Base-by-base conservation (phyloP, 1,140 invertebrate species). In the Lasioglossum albipes region DNA sequence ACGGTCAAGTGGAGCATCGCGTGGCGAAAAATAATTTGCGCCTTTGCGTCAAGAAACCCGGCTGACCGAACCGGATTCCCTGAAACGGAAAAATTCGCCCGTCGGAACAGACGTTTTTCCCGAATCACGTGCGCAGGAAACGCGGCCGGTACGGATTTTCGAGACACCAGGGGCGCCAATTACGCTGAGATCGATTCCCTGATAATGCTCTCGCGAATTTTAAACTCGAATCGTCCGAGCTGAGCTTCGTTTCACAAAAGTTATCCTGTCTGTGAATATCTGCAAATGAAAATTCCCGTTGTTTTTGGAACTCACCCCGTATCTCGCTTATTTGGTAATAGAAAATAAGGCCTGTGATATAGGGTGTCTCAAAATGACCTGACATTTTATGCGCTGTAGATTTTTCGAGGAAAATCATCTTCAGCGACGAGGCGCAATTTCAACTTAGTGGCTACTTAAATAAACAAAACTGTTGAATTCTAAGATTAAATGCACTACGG, bases 11-110 rank as follows among this genome's bases (percentile, higher is more conserved):
- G 57, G 75, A 65, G 77, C 84, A 77, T 87, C 85, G 81, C 84
- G 85, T 83, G 76, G 82, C 75, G 77, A 66, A 75, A 89, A 83
- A 88, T 83, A 87, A 84, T 88, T 86, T 71, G 67, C 76, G 57
- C 77, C 61, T 81, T 84, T 83, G 66, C 72, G 84, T 71, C 65
- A 62, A 80, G 52, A 76, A 54, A 13, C 27, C 13, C 69, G 7
- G 61, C 49, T 18, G 13, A 42, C 61, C 69, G 62, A 71, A 12
- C 27, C 31, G 27, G 3, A 79, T 73, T 84, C 76, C 54, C 45
- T 42, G 41, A 12, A 27, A 45, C 41, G 41, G 27, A 45, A 57
- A 73, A n/a, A 41, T 6, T 54, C 42, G n/a, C n/a, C 66, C 4
- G 36, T 0, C 7, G 0, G 10, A 45, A 7, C 65, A 42, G 27